Evolutionary conservation across 2,113 vertebrate genomes (phyloP).

Genomic region (Serinus canaria): DNA sequence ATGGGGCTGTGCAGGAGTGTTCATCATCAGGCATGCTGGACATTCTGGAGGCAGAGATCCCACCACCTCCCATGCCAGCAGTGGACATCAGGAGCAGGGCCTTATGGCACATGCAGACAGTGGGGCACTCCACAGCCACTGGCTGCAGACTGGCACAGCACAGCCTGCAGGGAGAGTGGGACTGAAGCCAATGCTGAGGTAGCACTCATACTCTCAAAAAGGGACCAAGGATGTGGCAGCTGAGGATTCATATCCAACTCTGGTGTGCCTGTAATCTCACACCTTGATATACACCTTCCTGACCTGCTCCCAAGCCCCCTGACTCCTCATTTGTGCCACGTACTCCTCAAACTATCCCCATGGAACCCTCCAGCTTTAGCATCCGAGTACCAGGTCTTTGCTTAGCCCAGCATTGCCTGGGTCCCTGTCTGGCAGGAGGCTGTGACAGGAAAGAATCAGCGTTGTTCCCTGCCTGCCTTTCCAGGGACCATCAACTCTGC

Average conservation of each 20-base stretch:
- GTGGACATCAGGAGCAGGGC: rapidly evolving
- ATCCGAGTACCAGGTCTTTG: neutral
- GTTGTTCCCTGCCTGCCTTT: neutral
- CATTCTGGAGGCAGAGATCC: neutral
- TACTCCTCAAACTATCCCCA: neutral
- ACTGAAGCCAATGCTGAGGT: neutral
- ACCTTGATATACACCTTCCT: neutral
- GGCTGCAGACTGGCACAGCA: neutral
- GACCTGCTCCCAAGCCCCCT: neutral
- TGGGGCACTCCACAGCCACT: neutral
- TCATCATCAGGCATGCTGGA: neutral
- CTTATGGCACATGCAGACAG: neutral
- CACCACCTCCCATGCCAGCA: neutral
- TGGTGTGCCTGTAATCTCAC: neutral
- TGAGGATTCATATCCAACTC: neutral
- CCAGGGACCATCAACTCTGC: neutral
- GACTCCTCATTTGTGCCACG: neutral
- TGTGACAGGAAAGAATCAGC: neutral
- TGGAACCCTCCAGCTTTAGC: neutral
- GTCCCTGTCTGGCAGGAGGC: neutral
- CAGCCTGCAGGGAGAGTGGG: neutral
- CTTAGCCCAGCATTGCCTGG: neutral
- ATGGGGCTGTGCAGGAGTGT: neutral
- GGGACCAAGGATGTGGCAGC: neutral
- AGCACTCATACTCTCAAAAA: neutral